A percentile compares a stretch with the other conserved stretches of the same genome.
These are phyloP conservation scores for Lepidurus arcticus DNA, from an alignment of 1,140 invertebrate genomes.

Conservation along the genomic window DNA sequence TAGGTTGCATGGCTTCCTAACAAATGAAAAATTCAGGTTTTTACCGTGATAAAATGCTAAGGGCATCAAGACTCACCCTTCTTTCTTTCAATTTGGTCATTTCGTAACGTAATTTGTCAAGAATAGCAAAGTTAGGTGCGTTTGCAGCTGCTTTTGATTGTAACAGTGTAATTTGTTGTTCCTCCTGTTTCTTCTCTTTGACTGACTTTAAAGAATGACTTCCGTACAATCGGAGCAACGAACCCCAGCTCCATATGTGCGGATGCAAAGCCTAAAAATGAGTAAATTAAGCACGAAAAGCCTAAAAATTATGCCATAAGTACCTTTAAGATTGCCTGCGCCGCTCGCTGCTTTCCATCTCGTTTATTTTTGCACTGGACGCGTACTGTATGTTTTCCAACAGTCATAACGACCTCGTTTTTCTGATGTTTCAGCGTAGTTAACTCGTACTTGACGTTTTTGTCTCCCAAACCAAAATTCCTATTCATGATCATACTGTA, in stretches of 20 bases:
- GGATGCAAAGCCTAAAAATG: conserved; percentile 67
- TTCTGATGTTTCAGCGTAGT: conserved; percentile 84
- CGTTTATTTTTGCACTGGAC: conserved; percentile 90
- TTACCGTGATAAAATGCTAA: neutral
- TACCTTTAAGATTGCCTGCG: conserved; percentile 86
- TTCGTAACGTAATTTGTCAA: conserved; percentile 81
- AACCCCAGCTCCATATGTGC: conserved; percentile 91
- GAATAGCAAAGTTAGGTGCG: conserved; percentile 86
- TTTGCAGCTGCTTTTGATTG: conserved; percentile 85
- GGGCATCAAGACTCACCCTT: conserved; percentile 36
- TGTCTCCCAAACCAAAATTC: conserved; percentile 85
- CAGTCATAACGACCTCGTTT: conserved; percentile 90
- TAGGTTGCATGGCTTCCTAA: conserved; percentile 57
- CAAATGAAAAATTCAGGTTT: conserved; percentile 33
- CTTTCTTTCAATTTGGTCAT: conserved; percentile 68
- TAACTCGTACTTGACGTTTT: conserved; percentile 79
- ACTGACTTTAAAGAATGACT: conserved; percentile 85
- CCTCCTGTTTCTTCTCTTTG: conserved; percentile 89
- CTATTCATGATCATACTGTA: conserved; percentile 43
- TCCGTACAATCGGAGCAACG: conserved; percentile 84
- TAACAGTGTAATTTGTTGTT: conserved; percentile 86
- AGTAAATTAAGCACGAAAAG: neutral
- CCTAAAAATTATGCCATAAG: conserved; percentile 23
- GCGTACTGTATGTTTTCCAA: conserved; percentile 84
- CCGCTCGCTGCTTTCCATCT: conserved; percentile 93